These are phyloP conservation scores for Oxyura jamaicensis DNA, from an alignment of 2,113 vertebrate species.

Conservation along the genomic window DNA sequence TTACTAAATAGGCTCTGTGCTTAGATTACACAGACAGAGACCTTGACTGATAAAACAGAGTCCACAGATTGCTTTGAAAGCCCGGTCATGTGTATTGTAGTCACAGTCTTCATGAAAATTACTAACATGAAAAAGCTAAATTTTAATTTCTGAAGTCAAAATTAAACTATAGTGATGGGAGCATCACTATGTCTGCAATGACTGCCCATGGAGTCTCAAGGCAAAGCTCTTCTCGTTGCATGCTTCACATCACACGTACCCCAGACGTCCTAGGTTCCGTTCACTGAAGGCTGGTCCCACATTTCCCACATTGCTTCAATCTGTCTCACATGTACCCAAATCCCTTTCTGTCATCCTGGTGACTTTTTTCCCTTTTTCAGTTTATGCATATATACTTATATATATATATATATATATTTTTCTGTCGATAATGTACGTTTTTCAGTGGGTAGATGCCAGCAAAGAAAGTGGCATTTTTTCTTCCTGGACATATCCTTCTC, in stretches of 20 bases:
- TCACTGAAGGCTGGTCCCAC: neutral
- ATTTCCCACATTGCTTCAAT: neutral
- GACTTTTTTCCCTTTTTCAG: neutral
- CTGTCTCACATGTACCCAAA: neutral
- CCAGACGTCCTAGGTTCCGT: neutral
- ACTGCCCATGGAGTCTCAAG: neutral
- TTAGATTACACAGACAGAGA: constrained; percentile 50
- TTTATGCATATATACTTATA: too few relatives aligned
- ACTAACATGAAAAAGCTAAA: neutral
- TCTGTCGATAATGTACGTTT: neutral
- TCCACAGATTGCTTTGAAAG: neutral
- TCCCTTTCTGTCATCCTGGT: neutral
- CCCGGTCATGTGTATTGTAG: neutral
- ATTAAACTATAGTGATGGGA: neutral
- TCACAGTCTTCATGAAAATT: constrained; percentile 13
- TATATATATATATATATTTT: too few relatives aligned
- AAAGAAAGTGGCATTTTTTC: neutral
- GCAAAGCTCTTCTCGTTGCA: neutral
- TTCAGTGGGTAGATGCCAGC: neutral
- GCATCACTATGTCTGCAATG: neutral
- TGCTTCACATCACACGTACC: neutral
- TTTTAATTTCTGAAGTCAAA: constrained; percentile 21
- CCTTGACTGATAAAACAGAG: constrained; percentile 41
- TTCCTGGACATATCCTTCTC: neutral
- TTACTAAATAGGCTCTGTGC: constrained; percentile 23